Evolutionary conservation across 2,113 vertebrate genomes (phyloP), one percentile per base, ranked within the genome.

Genomic region (Microcebus lehilahytsara): DNA sequence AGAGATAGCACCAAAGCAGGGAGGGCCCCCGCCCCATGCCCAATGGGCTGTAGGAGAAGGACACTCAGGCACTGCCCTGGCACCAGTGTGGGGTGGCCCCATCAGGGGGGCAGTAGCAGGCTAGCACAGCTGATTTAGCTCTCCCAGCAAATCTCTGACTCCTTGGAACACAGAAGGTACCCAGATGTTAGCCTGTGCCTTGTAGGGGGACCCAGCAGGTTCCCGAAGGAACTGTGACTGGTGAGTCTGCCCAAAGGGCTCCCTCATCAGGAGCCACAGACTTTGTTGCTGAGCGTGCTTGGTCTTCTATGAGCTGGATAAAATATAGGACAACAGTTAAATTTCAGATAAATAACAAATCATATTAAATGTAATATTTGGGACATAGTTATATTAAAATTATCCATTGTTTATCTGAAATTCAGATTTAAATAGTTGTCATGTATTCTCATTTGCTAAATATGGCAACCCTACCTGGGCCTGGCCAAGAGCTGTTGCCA

Each of bases 261-360:
- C 42, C 14, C 37, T 67, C 20, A 2, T 46, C 67, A 58, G 67
- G n/a, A 92, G 19, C 56, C 42, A 42, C 6, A 9, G 60, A 46
- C 75, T 37, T n/a, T 75, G 51, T 86, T 46, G 32, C 30, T 12
- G 4, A 85, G 66, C n/a, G 46, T 22, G 13, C 56, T 49, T 42
- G n/a, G n/a, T 58, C 42, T 34, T 51, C 46, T 25, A 89, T 51
- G 11, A 66, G 27, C 34, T 86, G 40, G 6, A 95, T 58, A 56
- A 86, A 56, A 64, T 42, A 40, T 11, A 96, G 19, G 23, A 42
- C 32, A 49, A 56, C 32, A 87, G 37, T 27, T 64, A 23, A 86
- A 37, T 74, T 58, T 80, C 88, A 94, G 14, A 40, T 32, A 88
- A 94, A 53, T n/a, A 95, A 83, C 66, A 94, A 32, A 58, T n/a